Percentiles rank a stretch among this genome's conserved stretches.
phyloP scores from a whole-genome alignment of 2,113 vertebrate genomes.

The Hemibagrus wyckioides region DNA sequence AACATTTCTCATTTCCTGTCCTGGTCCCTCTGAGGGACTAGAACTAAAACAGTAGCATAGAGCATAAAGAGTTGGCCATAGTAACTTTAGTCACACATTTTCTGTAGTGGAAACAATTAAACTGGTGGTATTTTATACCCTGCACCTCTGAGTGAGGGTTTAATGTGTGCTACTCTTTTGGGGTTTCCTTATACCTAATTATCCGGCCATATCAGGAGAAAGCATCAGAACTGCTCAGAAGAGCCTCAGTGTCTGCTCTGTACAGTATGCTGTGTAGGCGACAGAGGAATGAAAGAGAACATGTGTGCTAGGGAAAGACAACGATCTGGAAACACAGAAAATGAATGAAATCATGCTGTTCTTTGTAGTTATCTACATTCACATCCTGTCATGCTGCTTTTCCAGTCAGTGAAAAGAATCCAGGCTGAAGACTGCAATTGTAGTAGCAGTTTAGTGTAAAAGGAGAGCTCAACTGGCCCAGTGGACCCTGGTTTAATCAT shows the following conservation, averaged over 20 bases:
- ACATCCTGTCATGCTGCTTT: background rate
- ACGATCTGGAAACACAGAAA: background rate
- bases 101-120: background rate
- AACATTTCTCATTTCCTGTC: background rate
- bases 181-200: background rate
- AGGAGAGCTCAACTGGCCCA: slow-evolving; percentile 75
- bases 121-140: background rate
- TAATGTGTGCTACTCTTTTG: background rate
- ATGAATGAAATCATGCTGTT: background rate
- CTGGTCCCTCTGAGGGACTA: background rate
- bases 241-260: background rate
- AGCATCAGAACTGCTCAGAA: background rate
- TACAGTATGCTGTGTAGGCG: background rate
- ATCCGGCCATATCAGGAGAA: background rate
- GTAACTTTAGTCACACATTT: background rate
- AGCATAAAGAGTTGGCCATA: too few relatives aligned
- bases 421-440: background rate
- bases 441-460: background rate
- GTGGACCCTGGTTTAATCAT: background rate
- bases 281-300: background rate
- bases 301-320: background rate
- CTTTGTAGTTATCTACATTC: background rate
- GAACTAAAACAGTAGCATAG: background rate
- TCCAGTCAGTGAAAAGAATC: slow-evolving; percentile 3
- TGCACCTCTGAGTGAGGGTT: background rate